Conservation (phyloP, 1,140 invertebrate genomes). For the Macrocentrus cingulum region DNA sequence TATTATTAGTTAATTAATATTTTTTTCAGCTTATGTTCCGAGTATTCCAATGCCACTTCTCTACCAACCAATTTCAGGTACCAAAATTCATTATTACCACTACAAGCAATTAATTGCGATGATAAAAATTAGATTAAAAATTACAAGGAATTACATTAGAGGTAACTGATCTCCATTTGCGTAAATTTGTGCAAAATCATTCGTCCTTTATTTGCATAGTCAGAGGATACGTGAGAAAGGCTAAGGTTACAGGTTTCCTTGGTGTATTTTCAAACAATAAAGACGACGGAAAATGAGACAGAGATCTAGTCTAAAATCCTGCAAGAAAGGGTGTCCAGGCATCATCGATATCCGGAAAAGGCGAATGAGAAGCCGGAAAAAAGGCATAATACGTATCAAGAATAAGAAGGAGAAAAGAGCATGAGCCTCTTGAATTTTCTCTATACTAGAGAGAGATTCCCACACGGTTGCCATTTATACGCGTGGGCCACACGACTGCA, state of each 20-base stretch:
- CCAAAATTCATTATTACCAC: constrained; percentile 6
- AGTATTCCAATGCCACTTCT: constrained; percentile 27
- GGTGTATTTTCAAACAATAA: neutral
- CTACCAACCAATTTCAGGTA: constrained; percentile 37
- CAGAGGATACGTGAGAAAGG: constrained; percentile 26
- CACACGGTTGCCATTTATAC: constrained; percentile 33
- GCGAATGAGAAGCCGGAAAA: constrained; percentile 15
- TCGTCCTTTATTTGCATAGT: constrained; percentile 32
- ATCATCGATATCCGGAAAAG: neutral
- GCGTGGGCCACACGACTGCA: constrained; percentile 35
- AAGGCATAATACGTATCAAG: too few species aligned
- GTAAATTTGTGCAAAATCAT: constrained; percentile 41
- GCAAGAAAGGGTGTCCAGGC: constrained; percentile 18
- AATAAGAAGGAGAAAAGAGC: neutral
- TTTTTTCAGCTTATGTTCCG: constrained; percentile 28
- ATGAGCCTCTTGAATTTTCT: constrained; percentile 15
- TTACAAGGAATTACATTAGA: neutral
- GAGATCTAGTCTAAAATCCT: constrained; percentile 7
- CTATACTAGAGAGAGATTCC: constrained; percentile 29
- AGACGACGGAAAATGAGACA: constrained; percentile 3
- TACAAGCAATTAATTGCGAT: neutral
- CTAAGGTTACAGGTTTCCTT: neutral
- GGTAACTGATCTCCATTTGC: too few species aligned
- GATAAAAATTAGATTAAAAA: too few species aligned
- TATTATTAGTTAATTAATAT: constrained; percentile 4